Evolutionary conservation across 2,888 invertebrate species (phyloP).

Genomic region (Eudemis profundana): DNA sequence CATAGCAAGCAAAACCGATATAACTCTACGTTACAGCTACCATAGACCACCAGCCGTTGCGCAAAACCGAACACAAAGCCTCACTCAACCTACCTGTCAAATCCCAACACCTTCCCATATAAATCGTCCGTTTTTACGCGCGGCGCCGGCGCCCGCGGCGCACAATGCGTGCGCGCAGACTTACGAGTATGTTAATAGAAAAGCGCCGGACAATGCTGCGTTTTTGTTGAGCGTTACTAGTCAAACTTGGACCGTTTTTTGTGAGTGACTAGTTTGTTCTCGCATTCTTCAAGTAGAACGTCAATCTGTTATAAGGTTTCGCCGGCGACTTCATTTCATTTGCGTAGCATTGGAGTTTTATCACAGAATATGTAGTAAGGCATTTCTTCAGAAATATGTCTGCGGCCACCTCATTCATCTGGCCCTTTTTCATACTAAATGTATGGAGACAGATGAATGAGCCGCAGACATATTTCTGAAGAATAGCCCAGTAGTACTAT

Average conservation of each 20-base stretch:
- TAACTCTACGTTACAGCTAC: background rate
- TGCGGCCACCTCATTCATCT: no score
- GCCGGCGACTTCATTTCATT: no score
- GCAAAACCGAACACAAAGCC: background rate
- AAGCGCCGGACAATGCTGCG: constrained; percentile 48
- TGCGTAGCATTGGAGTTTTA: no score
- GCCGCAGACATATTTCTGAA: no score
- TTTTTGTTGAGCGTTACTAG: constrained; percentile 6
- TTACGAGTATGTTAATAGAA: constrained; percentile 7
- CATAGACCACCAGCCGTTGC: background rate
- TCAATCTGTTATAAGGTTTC: no score
- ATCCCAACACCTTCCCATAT: constrained; percentile 11
- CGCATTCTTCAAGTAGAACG: no score
- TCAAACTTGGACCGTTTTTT: background rate
- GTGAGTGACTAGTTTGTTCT: no score
- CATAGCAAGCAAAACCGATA: background rate
- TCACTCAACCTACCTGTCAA: background rate
- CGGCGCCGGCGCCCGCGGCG: constrained; percentile 60
- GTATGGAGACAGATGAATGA: no score
- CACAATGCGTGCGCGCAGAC: constrained; percentile 6
- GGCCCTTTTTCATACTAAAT: no score
- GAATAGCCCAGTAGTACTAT: no score
- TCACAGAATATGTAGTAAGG: no score
- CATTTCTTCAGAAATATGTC: no score
- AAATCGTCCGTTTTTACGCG: constrained; percentile 17